Evolutionary conservation across 92 coral and sea anemone species (phyloP), one percentile per base, ranked within the genome.

Genomic region (Epizoanthus ramosus): DNA sequence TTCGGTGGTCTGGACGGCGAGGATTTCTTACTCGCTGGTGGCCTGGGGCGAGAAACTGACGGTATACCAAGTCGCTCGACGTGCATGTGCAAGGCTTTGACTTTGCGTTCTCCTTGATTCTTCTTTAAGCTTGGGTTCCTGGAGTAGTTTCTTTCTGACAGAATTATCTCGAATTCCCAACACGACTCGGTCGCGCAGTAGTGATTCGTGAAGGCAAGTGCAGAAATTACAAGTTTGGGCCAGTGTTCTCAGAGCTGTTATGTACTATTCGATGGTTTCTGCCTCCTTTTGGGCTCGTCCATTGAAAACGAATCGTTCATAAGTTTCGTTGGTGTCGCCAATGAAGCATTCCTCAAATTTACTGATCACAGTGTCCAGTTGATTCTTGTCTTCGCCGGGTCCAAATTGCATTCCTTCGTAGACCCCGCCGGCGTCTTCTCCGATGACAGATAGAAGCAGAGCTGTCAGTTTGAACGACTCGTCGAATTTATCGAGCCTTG

Each of bases 191-290:
- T 87, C 87, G 2, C 81, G 72, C 31, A 83, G 16, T 22, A 83
- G 87, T 0, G 87, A 83, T 37, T 87, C 84, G 10, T 82, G 86
- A 25, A 87, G 79, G n/a, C 84, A 83, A 33, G 15, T 52, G 68
- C 84, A 87, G 53, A 81, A 87, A 75, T 82, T 82, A 71, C 87
- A 81, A 63, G 86, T 74, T 79, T 58, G 86, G 16, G 83, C 83
- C 15, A 87, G 85, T 39, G 57, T 87, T 69, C 43, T 35, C 35
- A 87, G 39, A 31, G 61, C 80, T 24, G 84, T 83, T 75, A 75
- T 66, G 57, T 87, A 87, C 28, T 54, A 68, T 15, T 75, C 61
- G 28, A 83, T 68, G 57, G 68, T 57, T 59, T 83, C 75, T 23
- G 56, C 57, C 22, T 74, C 87, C 47, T 77, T 87, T 70, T 83